Percentiles rank a stretch among this genome's conserved stretches.
Conservation (phyloP, 1,140 invertebrate genomes). For the Cydia splendana region DNA sequence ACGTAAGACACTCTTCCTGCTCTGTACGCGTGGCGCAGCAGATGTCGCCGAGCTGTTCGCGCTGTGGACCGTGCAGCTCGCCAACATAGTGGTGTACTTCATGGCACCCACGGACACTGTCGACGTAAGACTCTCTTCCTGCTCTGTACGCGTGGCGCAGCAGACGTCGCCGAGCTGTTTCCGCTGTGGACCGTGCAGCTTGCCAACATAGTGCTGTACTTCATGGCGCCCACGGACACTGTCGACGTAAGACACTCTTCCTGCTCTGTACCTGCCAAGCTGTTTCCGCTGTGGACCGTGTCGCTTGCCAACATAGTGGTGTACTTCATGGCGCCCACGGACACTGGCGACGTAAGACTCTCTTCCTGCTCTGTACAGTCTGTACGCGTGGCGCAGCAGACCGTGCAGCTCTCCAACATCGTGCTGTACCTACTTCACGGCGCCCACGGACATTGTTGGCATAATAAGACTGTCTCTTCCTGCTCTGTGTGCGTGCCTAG, state of each 20-base stretch:
- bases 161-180: constrained; percentile 90
- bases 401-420: constrained; percentile 86
- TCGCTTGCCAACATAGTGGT: constrained; percentile 84
- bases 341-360: constrained; percentile 60
- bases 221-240: constrained; percentile 59
- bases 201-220: constrained; percentile 80
- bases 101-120: constrained; percentile 59
- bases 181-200: constrained; percentile 89
- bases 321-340: constrained; percentile 65
- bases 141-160: constrained; percentile 84
- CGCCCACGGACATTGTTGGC: constrained; percentile 60
- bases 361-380: constrained; percentile 80
- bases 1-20: constrained; percentile 86
- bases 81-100: constrained; percentile 80
- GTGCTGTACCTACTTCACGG: constrained; percentile 65
- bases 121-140: constrained; percentile 61
- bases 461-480: constrained; percentile 47
- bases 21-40: constrained; percentile 91
- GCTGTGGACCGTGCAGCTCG: constrained; percentile 88
- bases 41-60: constrained; percentile 87
- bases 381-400: constrained; percentile 93
- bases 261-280: constrained; percentile 65
- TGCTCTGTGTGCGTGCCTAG: constrained; percentile 82
- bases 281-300: constrained; percentile 86
- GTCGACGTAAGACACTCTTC: constrained; percentile 63